Evolutionary conservation across 2,888 invertebrate species (phyloP), one percentile per base, ranked within the genome.

Genomic region (Cephus pulcher): DNA sequence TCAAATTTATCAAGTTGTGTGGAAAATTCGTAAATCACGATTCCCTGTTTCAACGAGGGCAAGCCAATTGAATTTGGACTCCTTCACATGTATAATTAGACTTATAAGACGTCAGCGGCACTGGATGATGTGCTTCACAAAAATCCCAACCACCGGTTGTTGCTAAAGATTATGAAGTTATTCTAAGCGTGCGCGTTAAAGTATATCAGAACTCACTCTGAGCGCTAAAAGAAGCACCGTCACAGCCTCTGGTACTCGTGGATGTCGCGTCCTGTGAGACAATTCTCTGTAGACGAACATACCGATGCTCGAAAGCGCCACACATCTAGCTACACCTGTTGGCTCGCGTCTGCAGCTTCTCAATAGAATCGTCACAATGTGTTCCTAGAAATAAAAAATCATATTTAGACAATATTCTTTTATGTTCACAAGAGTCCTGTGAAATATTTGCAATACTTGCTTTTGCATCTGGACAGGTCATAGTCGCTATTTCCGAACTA

Each of bases 261-360:
- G 92, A 91, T 95, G 95, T 83, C 93, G 93, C 15, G 94, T 94
- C 84, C 93, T 93, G 88, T 94, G 94, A 34, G 92, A 92, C 75
- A 94, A 89, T 90, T 95, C 95, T 88, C 95, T 94, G 86, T 95
- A 95, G 33, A 95, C 92, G 89, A 95, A 96, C 86, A 95, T 94
- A 1, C 97, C 96, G 76, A 98, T 93, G 75, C 97, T 96, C 78
- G 97, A 96, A 3, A 98, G 93, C 68, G 98, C 97, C 83, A 98
- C 95, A 88, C 97, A 97, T 82, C 98, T 94, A 35, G 98, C 98
- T 88, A 95, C 94, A 32, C 96, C 97, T 76, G 96, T 96, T 79
- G 97, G 97, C 92, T 98, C 98, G 75, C 96, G 94, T 79, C 97
- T 95, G 35, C 98, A 98, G 86, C 97, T 96, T 87, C 97, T 95